Evolutionary conservation across 1,140 invertebrate genomes (phyloP), one percentile per base, ranked within the genome.

Genomic region (Saxidomus purpurata): DNA sequence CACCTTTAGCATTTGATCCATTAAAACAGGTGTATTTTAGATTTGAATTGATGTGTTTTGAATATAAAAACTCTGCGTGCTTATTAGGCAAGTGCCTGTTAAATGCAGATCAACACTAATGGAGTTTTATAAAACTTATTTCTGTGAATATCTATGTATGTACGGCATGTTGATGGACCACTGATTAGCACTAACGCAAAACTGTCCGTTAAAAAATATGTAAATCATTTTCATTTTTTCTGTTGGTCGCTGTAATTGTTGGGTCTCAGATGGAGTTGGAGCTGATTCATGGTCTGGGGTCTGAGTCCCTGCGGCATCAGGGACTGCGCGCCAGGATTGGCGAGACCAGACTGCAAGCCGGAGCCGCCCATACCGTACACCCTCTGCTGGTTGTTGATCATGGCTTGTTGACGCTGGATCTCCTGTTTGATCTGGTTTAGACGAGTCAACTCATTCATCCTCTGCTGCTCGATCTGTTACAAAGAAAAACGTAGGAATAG

Each of bases 381-480:
- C 8, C 52, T 36, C 28, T 80, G 59, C 52, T 76, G 81, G 59
- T 52, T 69, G n/a, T 22, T 36, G 13, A 85, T 40, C 69, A 85
- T 63, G 11, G 49, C 59, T 17, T 79, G 82, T 28, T 89, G 88
- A 13, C 88, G 81, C 43, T 89, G 81, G 28, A 85, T 89, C 74
- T 85, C 74, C 36, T 84, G 74, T 52, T 85, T 89, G 13, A 89
- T 63, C 43, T 79, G 74, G 49, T 85, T 89, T 19, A 85, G 31
- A 43, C 82, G 49, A 43, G 85, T 67, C 74, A 85, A 55, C 74
- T 89, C 88, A 36, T 79, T 79, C 43, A 79, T 31, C n/a, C 71
- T 61, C 40, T 79, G 82, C 63, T 89, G 87, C 31, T 89, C 87
- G 59, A 89, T 38, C 87, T 89, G 79, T 40, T 77, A 43, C 25